Conservation (phyloP, 2,797 vertebrate genomes). For the Australoheros facetus region DNA sequence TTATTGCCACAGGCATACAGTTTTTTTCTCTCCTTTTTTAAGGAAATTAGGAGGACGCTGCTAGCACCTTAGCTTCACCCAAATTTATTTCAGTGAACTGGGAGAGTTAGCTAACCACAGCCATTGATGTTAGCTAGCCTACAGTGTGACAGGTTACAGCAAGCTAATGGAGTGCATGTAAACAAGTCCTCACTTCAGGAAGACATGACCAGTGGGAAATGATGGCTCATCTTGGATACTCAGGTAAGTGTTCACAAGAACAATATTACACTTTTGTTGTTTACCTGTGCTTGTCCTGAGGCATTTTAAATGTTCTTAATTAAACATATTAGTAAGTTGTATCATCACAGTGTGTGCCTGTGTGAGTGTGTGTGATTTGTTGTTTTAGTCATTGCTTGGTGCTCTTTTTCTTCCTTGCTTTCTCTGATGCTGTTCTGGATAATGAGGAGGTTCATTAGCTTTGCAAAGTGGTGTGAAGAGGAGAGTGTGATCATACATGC, state of each 20-base stretch:
- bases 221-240: neutral
- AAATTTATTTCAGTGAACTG: neutral
- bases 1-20: neutral
- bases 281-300: neutral
- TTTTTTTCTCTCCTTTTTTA: rapidly evolving
- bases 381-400: neutral
- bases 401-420: neutral
- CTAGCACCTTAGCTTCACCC: neutral
- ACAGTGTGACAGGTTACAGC: neutral
- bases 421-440: neutral
- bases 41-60: no score
- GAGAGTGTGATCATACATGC: neutral
- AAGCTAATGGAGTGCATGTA: neutral
- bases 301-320: neutral
- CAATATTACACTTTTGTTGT: neutral
- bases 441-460: neutral
- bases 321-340: neutral
- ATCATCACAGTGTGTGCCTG: neutral
- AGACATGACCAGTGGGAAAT: neutral
- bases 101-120: neutral
- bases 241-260: neutral
- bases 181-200: neutral
- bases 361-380: neutral
- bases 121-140: neutral
- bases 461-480: neutral